Percentiles rank a stretch among this genome's conserved stretches.
phyloP scores from a whole-genome alignment of 1,140 invertebrate genomes.

The Drosophila ercepeae region DNA sequence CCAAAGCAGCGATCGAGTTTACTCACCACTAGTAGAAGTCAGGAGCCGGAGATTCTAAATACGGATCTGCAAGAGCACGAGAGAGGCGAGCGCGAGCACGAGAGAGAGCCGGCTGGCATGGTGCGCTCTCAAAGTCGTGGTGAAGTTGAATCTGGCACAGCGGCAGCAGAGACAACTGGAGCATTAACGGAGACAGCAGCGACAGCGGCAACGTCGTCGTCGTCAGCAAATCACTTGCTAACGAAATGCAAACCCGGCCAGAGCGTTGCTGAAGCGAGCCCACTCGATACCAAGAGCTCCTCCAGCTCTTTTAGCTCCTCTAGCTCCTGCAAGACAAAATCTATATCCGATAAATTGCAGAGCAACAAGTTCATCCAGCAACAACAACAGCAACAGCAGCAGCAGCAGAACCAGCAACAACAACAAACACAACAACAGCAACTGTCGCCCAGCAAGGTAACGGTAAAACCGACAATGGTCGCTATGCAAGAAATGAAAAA shows the following conservation, averaged over 20 bases:
- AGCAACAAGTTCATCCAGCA: conserved; percentile 79
- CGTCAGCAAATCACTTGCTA: conserved; percentile 76
- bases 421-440: conserved; percentile 20
- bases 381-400: conserved; percentile 63
- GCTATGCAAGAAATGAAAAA: conserved; percentile 83
- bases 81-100: too few relatives aligned
- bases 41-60: conserved; percentile 63
- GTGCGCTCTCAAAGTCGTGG: conserved; percentile 32
- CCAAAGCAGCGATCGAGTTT: conserved; percentile 83
- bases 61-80: conserved; percentile 52
- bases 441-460: conserved; percentile 72
- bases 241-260: conserved; percentile 79
- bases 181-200: conserved; percentile 65
- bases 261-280: conserved; percentile 60
- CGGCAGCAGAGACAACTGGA: conserved; percentile 56
- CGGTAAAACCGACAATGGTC: conserved; percentile 83
- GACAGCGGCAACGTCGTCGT: conserved; percentile 42
- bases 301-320: background rate
- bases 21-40: conserved; percentile 68
- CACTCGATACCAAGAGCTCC: conserved; percentile 31
- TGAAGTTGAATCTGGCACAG: conserved; percentile 77
- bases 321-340: conserved; percentile 63
- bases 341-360: conserved; percentile 76
- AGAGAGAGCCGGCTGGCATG: conserved; percentile 30
- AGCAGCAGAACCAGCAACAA: conserved; percentile 41